These are phyloP conservation scores for Lasioglossum marginatum DNA, from an alignment of 2,888 invertebrate species.

Conservation along the genomic window DNA sequence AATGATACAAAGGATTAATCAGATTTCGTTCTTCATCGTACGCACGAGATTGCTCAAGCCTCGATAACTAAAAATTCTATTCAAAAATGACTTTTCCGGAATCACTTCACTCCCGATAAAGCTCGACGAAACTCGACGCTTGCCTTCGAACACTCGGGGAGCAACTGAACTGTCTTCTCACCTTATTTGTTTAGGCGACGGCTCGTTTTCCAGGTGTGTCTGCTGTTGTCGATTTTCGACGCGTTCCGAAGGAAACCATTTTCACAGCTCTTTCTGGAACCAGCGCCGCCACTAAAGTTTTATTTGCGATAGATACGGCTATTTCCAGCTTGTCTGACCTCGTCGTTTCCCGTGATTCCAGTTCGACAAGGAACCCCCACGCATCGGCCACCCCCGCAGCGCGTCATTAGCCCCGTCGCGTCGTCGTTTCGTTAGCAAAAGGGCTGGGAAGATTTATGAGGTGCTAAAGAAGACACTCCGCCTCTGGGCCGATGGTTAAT, in stretches of 20 bases:
- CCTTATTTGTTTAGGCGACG: not conserved
- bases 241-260: not conserved
- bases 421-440: not conserved
- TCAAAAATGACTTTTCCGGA: not conserved
- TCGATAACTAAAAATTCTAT: not conserved
- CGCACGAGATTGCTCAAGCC: no score
- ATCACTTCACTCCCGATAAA: not conserved
- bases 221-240: not conserved
- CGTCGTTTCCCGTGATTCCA: no score
- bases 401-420: not conserved
- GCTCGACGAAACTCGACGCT: not conserved
- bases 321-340: not conserved
- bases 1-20: no score
- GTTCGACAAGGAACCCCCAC: no score
- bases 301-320: not conserved
- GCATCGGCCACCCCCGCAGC: not conserved
- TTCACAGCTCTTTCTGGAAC: not conserved
- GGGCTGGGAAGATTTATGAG: not conserved
- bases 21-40: no score
- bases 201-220: not conserved
- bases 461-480: conserved; percentile 3
- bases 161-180: not conserved
- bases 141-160: not conserved
- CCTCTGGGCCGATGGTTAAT: not conserved
- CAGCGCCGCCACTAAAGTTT: not conserved